Base-by-base conservation (phyloP, 2,113 vertebrate species). In the Nibea albiflora region DNA sequence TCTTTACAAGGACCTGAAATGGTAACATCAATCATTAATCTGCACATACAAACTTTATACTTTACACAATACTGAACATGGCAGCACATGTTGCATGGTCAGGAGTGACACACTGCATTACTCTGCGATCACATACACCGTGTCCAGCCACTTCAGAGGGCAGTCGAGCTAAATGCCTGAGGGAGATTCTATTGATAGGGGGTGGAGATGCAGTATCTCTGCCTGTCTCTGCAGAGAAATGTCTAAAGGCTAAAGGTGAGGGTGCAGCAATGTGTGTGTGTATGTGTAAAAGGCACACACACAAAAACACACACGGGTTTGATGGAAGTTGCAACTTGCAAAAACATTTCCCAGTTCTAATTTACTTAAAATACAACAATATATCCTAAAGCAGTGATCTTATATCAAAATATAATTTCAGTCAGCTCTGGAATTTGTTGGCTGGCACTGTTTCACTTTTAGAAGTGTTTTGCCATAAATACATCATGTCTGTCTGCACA, bases 171-270 rank as follows among this genome's bases (percentile, higher is more conserved):
- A 31, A 57, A 72, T 67, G 62, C 73, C 76, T 47, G 60, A 49
- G 20, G 66, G 42, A 61, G 84, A 88, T 78, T 84, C 62, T 64
- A 16, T 49, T 56, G 74, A 11, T 39, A 67, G 65, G 44, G 60
- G 72, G 16, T 39, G 70, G 74, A 42, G 72, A 20, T 44, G 19
- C 28, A 50, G 5, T 49, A 58, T 80, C 77, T 87, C 69, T 65
- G 73, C 63, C 50, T 71, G 56, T 66, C 52, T 67, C 60, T 64
- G 57, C 64, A 78, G 35, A 64, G 57, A 60, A 3, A 17, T 69
- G 62, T 22, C 67, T 70, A 53, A 84, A 90, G 80, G 58, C 17
- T 20, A 24, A 53, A 7, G 57, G 47, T 52, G 8, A 52, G 39
- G 15, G 14, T 20, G 44, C 31, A 26, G 70, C 20, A n/a, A 42